Percentiles rank a stretch among this genome's conserved stretches.
Conservation (phyloP, 2,113 vertebrate species). For the Circaetus cinerascens region DNA sequence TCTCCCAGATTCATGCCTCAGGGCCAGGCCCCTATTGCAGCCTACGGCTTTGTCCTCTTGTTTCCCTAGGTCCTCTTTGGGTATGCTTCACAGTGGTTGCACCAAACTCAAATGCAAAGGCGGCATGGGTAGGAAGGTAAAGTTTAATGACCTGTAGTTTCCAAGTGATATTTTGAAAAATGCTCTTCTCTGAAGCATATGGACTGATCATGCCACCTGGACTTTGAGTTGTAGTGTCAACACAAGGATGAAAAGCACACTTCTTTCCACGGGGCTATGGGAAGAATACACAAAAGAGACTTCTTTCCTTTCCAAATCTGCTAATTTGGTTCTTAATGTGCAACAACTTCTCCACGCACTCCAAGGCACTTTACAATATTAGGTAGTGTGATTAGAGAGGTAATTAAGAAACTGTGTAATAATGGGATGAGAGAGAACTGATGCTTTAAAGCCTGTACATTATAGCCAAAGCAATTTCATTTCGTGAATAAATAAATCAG, state of each 20-base stretch:
- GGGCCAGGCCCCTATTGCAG: background rate
- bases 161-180: background rate
- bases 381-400: constrained; percentile 26
- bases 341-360: constrained; percentile 23
- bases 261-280: background rate
- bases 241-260: background rate
- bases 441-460: background rate
- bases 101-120: background rate
- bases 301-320: background rate
- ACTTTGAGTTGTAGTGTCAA: background rate
- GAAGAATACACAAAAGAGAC: background rate
- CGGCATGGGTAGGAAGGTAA: background rate
- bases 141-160: background rate
- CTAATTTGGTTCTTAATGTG: constrained; percentile 29
- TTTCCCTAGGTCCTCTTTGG: background rate
- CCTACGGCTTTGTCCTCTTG: background rate
- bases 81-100: background rate
- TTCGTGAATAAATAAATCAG: constrained; percentile 1
- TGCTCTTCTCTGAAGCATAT: background rate
- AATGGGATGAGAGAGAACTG: background rate
- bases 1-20: background rate
- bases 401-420: constrained; percentile 33
- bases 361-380: constrained; percentile 38
- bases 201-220: background rate
- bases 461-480: background rate